Conservation (phyloP, 2,113 vertebrate species). For the Chelonoidis abingdonii region DNA sequence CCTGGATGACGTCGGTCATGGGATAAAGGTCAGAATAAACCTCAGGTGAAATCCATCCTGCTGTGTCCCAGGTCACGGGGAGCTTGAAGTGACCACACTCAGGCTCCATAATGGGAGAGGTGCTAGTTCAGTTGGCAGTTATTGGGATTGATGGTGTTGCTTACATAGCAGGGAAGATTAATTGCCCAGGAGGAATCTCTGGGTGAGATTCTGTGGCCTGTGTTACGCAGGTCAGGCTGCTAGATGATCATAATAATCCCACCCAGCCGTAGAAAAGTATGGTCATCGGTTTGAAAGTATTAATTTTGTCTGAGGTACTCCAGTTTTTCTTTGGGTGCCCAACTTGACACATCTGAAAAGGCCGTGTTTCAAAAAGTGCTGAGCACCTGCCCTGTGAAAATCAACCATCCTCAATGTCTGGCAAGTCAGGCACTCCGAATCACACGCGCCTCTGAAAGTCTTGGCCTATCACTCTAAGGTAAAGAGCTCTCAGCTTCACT, state of each 20-base stretch:
- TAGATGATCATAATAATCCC: background rate
- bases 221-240: background rate
- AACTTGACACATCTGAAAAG: background rate
- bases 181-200: background rate
- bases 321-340: background rate
- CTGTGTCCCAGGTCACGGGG: fast-evolving
- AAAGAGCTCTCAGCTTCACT: background rate
- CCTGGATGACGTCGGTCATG: slow-evolving; percentile 88
- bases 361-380: background rate
- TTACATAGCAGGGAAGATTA: background rate
- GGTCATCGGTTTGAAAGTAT: no score
- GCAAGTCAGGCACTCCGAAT: background rate
- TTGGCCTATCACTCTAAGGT: background rate
- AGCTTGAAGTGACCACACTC: background rate
- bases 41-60: fast-evolving
- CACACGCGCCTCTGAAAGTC: background rate
- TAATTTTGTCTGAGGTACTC: background rate
- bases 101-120: background rate
- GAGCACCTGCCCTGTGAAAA: background rate
- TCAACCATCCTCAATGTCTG: background rate
- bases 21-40: slow-evolving; percentile 80
- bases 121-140: background rate
- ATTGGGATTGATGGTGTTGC: background rate
- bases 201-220: background rate
- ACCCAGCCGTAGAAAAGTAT: background rate